These are phyloP conservation scores for Nestor notabilis DNA, from an alignment of 2,113 vertebrate genomes.

Conservation along the genomic window DNA sequence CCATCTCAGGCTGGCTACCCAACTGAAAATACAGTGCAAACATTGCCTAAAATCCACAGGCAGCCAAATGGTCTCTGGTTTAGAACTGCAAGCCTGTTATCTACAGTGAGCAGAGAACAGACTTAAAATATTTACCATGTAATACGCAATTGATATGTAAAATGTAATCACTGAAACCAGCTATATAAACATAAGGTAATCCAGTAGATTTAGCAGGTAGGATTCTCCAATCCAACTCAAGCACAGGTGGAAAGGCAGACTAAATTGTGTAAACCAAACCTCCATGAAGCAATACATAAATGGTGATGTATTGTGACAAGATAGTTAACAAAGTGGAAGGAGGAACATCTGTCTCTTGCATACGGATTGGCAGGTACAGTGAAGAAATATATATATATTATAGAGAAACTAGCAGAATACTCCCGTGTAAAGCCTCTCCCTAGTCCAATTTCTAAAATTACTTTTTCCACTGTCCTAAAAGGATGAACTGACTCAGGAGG, in stretches of 20 bases:
- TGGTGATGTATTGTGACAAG: slow-evolving; percentile 11
- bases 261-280: background rate
- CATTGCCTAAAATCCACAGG: background rate
- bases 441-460: background rate
- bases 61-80: background rate
- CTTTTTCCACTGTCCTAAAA: background rate
- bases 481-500: background rate
- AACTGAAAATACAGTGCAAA: background rate
- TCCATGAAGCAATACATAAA: background rate
- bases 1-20: background rate
- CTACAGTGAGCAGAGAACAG: background rate
- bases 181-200: background rate
- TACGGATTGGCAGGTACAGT: background rate
- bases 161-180: background rate
- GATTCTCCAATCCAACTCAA: background rate
- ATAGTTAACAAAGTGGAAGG: slow-evolving; percentile 14
- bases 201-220: background rate
- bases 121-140: background rate
- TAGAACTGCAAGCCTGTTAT: background rate
- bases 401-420: background rate
- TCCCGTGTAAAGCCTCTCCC: background rate
- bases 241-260: background rate
- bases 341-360: background rate
- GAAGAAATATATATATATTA: no score
- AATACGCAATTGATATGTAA: background rate